phyloP scores from a whole-genome alignment of 2,797 vertebrate genomes.

The Sandelia bainsii region DNA sequence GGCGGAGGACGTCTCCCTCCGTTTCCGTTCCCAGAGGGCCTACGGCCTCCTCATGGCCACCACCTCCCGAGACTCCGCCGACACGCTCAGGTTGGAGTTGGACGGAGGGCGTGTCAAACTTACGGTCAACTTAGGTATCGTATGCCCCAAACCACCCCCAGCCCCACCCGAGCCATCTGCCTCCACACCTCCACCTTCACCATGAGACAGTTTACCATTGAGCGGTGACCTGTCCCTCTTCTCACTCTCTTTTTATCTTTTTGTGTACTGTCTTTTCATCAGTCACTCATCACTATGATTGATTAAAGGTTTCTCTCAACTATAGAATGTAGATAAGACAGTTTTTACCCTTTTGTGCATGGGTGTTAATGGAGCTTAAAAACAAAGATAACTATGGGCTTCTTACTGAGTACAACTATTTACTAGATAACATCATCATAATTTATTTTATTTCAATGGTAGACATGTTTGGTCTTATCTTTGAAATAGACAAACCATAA shows the following conservation, averaged over 20 bases:
- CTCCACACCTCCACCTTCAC: constrained; percentile 48
- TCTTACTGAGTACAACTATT: constrained; percentile 12
- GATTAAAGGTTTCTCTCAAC: constrained; percentile 21
- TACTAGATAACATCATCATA: constrained; percentile 41
- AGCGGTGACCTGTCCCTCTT: constrained; percentile 48
- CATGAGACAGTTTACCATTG: constrained; percentile 37
- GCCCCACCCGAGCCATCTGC: constrained; percentile 43
- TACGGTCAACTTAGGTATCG: constrained; percentile 99
- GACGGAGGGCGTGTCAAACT: constrained; percentile 97
- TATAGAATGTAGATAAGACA: constrained; percentile 16
- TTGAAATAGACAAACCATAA: constrained; percentile 80
- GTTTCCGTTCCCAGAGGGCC: constrained; percentile 96
- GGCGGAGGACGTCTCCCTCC: constrained; percentile 97
- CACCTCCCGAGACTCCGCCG: constrained; percentile 95
- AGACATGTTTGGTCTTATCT: constrained; percentile 89
- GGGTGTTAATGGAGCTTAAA: constrained; percentile 58
- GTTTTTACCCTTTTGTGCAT: constrained; percentile 69
- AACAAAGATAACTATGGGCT: constrained; percentile 46
- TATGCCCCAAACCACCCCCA: constrained; percentile 72
- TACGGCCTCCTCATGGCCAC: constrained; percentile 97
- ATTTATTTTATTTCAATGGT: constrained; percentile 76
- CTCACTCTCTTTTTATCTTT: constrained; percentile 55
- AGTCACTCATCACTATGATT: constrained; percentile 41
- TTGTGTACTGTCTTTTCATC: constrained; percentile 41
- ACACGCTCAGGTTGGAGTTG: constrained; percentile 95